These are phyloP conservation scores for Cerastoderma edule DNA, from an alignment of 2,888 invertebrate species.

Conservation along the genomic window DNA sequence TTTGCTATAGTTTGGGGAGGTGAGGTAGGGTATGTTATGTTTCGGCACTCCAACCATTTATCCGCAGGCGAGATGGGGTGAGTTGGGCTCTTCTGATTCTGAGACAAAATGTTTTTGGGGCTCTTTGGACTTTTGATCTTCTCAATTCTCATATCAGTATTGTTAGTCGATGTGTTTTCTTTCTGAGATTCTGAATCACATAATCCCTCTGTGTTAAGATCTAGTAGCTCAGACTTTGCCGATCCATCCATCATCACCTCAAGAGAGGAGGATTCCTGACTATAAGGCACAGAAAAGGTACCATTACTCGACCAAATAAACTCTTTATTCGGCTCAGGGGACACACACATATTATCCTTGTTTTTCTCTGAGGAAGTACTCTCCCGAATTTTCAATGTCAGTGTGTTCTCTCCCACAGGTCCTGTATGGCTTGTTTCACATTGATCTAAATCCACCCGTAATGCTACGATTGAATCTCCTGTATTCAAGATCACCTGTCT, in stretches of 20 bases:
- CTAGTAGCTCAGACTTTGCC: neutral
- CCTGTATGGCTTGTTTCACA: constrained; percentile 39
- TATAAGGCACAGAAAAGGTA: constrained; percentile 42
- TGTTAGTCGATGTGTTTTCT: constrained; percentile 46
- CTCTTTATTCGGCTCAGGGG: constrained; percentile 56
- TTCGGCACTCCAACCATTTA: constrained; percentile 54
- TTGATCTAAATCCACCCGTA: constrained; percentile 85
- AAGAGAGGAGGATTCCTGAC: constrained; percentile 25
- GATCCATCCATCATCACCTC: constrained; percentile 30
- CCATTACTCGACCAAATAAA: constrained; percentile 52
- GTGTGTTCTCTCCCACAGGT: constrained; percentile 40
- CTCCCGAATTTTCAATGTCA: constrained; percentile 43
- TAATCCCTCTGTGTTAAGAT: constrained; percentile 7
- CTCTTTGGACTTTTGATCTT: constrained; percentile 55
- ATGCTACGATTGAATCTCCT: constrained; percentile 91
- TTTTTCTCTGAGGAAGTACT: constrained; percentile 40
- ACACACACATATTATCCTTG: constrained; percentile 50
- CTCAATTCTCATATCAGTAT: constrained; percentile 38
- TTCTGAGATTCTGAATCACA: constrained; percentile 55
- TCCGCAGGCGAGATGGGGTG: constrained; percentile 42
- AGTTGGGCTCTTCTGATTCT: constrained; percentile 58
- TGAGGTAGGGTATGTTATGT: constrained; percentile 50
- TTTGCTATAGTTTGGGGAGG: constrained; percentile 35
- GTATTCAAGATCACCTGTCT: constrained; percentile 91
- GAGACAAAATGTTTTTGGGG: constrained; percentile 53